Conservation (phyloP, 2,113 vertebrate species). For the Phocoena phocoena region DNA sequence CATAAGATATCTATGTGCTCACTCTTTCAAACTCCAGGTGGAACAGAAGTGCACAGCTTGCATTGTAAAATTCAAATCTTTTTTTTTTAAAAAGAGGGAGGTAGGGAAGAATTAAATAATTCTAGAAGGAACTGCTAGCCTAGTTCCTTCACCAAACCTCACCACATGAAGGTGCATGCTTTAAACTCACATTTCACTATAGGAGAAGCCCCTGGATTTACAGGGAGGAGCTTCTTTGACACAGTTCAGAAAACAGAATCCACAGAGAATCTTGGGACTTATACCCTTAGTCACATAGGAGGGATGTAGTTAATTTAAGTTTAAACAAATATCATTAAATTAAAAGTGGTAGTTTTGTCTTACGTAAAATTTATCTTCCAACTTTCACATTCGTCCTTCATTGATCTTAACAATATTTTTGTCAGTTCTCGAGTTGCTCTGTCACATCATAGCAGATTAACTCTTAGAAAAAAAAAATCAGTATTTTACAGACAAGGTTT, state of each 20-base stretch:
- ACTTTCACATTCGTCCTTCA: neutral
- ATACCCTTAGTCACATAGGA: neutral
- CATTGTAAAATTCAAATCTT: neutral
- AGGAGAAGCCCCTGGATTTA: neutral
- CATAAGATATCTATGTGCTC: neutral
- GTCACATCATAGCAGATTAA: neutral
- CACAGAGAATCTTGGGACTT: neutral
- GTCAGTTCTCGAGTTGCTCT: neutral
- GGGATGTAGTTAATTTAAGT: neutral
- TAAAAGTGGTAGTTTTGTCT: neutral
- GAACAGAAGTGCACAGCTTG: neutral
- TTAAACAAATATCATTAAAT: constrained; percentile 5
- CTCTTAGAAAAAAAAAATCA: neutral
- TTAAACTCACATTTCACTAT: neutral
- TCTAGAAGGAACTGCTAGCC: neutral
- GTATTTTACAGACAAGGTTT: neutral
- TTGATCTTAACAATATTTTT: neutral
- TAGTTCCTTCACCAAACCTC: neutral
- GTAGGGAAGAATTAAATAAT: neutral
- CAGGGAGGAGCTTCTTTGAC: neutral
- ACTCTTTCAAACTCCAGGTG: neutral
- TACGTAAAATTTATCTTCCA: neutral
- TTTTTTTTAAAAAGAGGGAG: neutral
- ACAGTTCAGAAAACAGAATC: neutral
- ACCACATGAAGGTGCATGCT: neutral